phyloP scores from a whole-genome alignment of 92 coral and sea anemone genomes.

The Bergia sp. region DNA sequence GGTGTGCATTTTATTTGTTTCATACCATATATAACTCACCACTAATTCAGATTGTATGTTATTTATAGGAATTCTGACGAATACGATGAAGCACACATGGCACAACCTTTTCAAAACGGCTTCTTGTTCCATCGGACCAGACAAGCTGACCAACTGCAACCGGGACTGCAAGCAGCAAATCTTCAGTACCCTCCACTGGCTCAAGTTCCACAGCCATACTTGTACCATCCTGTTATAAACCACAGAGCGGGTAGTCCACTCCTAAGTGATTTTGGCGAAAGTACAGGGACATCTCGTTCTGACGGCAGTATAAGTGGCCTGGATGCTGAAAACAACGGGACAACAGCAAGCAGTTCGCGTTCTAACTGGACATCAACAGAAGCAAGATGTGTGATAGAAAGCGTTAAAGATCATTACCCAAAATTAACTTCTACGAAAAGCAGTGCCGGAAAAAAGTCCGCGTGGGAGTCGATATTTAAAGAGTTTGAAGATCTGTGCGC shows the following conservation, averaged over 20 bases:
- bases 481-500: conserved; percentile 43
- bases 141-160: conserved; percentile 22
- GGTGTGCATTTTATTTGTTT: conserved; percentile 29
- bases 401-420: conserved; percentile 42
- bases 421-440: conserved; percentile 45
- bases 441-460: conserved; percentile 46
- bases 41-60: conserved; percentile 22
- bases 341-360: conserved; percentile 31
- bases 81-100: conserved; percentile 23
- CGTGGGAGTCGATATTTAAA: conserved; percentile 40
- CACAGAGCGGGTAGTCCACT: conserved; percentile 30
- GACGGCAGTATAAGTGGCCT: conserved; percentile 26
- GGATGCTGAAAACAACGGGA: conserved; percentile 26
- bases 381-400: conserved; percentile 44
- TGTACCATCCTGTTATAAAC: conserved; percentile 16
- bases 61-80: conserved; percentile 28
- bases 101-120: conserved; percentile 34
- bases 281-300: conserved; percentile 28
- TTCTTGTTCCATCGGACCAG: conserved; percentile 26
- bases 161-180: conserved; percentile 21
- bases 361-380: conserved; percentile 48
- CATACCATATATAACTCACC: conserved; percentile 25
- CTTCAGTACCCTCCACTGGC: conserved; percentile 31
- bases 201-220: conserved; percentile 29
- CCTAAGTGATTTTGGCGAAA: conserved; percentile 19